Base-by-base conservation (phyloP, 2,797 vertebrate genomes). In the Paratrypauchen microcephalus region DNA sequence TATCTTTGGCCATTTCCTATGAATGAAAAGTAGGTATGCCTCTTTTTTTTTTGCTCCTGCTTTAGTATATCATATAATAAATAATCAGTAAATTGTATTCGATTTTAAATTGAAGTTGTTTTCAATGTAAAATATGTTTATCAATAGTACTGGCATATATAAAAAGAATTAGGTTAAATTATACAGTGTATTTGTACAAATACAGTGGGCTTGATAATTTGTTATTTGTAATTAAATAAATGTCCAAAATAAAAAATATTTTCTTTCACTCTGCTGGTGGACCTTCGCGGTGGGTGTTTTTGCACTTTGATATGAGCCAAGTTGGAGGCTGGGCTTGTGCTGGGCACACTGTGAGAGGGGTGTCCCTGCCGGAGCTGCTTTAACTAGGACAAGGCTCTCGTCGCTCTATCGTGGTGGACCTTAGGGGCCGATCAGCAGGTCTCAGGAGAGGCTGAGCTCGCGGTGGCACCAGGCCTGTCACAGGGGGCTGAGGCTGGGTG, bases 361-460 rank as follows among this genome's bases (percentile, higher is more conserved):
- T 84, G 89, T 93, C 86, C 90, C 87, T 89, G 89, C 83, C 8
- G 47, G 86, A 88, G 71, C 86, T 84, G 86, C 48, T 88, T 92
- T 92, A 90, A 87, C 85, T 81, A 81, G 92, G 92, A 90, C 70
- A 84, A 87, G 85, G 61, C 88, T 87, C 87, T 91, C n/a, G n/a
- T n/a, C n/a, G n/a, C n/a, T n/a, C 86, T 88, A 80, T 82, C 65
- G 90, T 80, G 86, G 89, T 65, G 86, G 82, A 79, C 88, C 79
- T 69, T 86, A 83, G 89, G 89, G 92, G 89, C 82, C 74, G 75
- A 72, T 70, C 70, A 74, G 68, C 80, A 79, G 84, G 90, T 94
- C 90, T 90, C 92, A 84, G 68, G 89, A 76, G 89, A 93, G 93
- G 89, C 89, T 88, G 92, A 93, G 91, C 87, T 89, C 83, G 86